These are phyloP conservation scores for Gortyna flavago DNA, from an alignment of 2,888 invertebrate genomes.

Conservation along the genomic window DNA sequence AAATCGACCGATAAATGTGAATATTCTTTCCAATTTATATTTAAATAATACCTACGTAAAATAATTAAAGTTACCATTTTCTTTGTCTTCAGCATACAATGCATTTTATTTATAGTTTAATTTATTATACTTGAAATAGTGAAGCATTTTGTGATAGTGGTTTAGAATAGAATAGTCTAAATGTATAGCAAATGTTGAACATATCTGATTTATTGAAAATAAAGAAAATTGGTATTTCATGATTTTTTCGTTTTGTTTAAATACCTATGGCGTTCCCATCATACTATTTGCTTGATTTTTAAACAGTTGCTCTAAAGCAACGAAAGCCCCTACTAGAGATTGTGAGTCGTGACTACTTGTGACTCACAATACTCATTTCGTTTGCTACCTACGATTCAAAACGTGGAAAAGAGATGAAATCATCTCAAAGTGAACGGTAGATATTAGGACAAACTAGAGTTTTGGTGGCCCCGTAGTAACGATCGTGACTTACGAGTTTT, in stretches of 20 bases:
- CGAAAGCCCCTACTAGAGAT: slow-evolving; percentile 36
- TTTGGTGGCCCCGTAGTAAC: no score
- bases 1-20: slow-evolving; percentile 9
- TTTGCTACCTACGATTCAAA: background rate
- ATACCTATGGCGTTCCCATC: background rate
- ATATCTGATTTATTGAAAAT: slow-evolving; percentile 67
- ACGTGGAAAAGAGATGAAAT: background rate
- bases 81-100: slow-evolving; percentile 68
- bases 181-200: slow-evolving; percentile 65
- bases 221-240: slow-evolving; percentile 59
- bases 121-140: slow-evolving; percentile 57
- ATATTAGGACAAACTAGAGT: background rate
- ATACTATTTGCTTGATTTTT: slow-evolving; percentile 39
- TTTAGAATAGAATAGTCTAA: slow-evolving; percentile 69
- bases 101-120: slow-evolving; percentile 72
- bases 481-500: no score
- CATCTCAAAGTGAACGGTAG: background rate
- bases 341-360: background rate
- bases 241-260: slow-evolving; percentile 11
- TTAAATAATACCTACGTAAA: slow-evolving; percentile 37
- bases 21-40: slow-evolving; percentile 20
- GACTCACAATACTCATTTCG: background rate
- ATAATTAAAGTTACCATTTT: slow-evolving; percentile 43
- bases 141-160: slow-evolving; percentile 75
- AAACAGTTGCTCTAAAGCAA: slow-evolving; percentile 39